phyloP scores from a whole-genome alignment of 92 coral and sea anemone genomes.

The Montipora capitata region DNA sequence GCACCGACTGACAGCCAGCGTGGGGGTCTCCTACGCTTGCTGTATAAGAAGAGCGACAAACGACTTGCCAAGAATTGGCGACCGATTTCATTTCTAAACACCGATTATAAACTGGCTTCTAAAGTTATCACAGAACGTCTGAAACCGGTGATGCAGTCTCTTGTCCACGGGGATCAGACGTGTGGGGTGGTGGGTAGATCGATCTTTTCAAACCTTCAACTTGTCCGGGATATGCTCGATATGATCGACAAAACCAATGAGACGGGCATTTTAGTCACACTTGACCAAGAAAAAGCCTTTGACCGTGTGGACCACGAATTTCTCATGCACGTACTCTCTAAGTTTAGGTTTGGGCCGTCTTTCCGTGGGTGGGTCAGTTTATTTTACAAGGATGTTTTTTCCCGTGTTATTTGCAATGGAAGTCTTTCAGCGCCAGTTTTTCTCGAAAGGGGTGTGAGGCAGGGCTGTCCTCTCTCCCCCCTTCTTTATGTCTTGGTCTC shows the following conservation, averaged over 20 bases:
- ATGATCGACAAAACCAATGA: conserved; percentile 11
- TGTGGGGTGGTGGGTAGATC: conserved; percentile 33
- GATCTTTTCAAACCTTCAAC: conserved; percentile 13
- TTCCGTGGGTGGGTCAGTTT: conserved; percentile 29
- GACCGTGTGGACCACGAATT: conserved; percentile 23
- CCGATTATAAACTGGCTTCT: conserved; percentile 1
- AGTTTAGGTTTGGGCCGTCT: conserved; percentile 46
- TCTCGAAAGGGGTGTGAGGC: conserved; percentile 41
- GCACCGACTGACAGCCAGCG: neutral
- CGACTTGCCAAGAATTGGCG: conserved; percentile 17
- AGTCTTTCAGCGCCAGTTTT: neutral
- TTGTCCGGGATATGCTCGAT: neutral
- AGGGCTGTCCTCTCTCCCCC: conserved; percentile 27
- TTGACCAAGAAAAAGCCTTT: conserved; percentile 50
- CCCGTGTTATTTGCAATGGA: conserved; percentile 33
- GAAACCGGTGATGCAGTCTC: neutral
- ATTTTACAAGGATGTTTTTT: conserved; percentile 33
- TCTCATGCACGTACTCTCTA: neutral
- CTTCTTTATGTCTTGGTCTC: conserved; percentile 46
- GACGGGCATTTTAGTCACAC: conserved; percentile 21
- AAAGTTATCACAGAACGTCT: conserved; percentile 13
- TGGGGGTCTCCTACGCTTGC: neutral
- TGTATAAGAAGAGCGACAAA: neutral
- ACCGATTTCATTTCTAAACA: conserved; percentile 2
- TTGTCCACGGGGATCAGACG: conserved; percentile 16